Percentiles rank a stretch among this genome's conserved stretches.
phyloP scores from a whole-genome alignment of 1,140 invertebrate genomes.

The Conopomorpha cramerella region DNA sequence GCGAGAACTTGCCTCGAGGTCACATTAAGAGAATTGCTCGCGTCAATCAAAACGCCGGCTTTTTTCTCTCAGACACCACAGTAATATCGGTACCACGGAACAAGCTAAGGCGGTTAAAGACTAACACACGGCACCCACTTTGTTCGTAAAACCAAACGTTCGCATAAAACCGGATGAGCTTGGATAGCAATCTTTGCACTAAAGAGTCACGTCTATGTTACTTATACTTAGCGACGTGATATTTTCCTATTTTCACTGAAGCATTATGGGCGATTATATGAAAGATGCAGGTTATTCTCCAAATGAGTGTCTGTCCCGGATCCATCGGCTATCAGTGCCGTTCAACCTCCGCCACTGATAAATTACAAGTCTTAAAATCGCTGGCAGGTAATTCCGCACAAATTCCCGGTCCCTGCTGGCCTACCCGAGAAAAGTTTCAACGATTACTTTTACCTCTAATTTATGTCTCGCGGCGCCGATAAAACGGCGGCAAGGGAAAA shows the following conservation, averaged over 20 bases:
- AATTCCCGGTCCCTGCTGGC: conserved; percentile 29
- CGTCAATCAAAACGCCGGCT: conserved; percentile 53
- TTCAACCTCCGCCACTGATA: conserved; percentile 25
- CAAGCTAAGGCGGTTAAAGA: too few relatives aligned
- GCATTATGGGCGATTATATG: too few relatives aligned
- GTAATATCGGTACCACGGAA: too few relatives aligned
- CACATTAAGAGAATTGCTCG: conserved; percentile 56
- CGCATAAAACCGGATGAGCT: too few relatives aligned
- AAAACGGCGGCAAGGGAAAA: conserved; percentile 20
- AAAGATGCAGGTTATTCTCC: conserved; percentile 28
- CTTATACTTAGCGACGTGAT: too few relatives aligned
- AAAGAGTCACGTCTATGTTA: too few relatives aligned
- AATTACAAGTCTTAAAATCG: conserved; percentile 49
- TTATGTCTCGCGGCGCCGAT: conserved; percentile 37
- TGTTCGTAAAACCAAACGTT: too few relatives aligned
- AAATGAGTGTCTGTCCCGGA: conserved; percentile 11
- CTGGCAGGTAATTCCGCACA: conserved; percentile 46
- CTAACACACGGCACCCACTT: too few relatives aligned
- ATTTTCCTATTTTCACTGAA: too few relatives aligned
- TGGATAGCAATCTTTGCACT: too few relatives aligned
- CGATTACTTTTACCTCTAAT: conserved; percentile 50
- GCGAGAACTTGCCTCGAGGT: conserved; percentile 49
- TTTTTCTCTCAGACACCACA: too few relatives aligned
- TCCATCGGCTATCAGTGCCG: conserved; percentile 25
- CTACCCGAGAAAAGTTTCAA: conserved; percentile 36